A percentile compares a stretch with the other conserved stretches of the same genome.
These are phyloP conservation scores for Coracias cyanogaster DNA, from an alignment of 2,797 vertebrate species.

Conservation along the genomic window DNA sequence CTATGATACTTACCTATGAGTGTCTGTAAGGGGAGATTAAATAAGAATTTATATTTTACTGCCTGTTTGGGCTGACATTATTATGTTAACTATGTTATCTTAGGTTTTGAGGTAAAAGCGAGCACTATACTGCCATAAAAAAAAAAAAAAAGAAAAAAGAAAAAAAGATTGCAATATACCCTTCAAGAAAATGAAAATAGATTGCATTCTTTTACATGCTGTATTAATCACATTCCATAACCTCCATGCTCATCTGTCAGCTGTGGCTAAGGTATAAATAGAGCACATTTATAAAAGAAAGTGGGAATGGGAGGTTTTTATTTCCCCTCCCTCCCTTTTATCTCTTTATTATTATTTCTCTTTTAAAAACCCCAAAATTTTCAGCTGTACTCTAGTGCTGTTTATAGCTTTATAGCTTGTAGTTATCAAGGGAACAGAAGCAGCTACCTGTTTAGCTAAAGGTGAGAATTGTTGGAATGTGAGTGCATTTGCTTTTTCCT, in stretches of 20 bases:
- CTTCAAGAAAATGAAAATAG: not conserved
- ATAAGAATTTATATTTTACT: not conserved
- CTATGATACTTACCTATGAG: not conserved
- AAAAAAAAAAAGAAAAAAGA: no score
- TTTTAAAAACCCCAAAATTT: not conserved
- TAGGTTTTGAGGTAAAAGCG: not conserved
- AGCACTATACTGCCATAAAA: not conserved
- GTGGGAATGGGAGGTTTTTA: not conserved
- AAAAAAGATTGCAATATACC: not conserved
- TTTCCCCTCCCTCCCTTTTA: rapidly evolving
- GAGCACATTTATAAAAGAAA: not conserved
- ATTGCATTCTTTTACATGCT: not conserved
- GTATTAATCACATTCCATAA: not conserved
- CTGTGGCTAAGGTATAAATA: not conserved
- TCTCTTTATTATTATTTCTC: no score
- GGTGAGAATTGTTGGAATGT: not conserved
- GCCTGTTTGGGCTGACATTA: not conserved
- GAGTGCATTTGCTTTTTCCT: not conserved
- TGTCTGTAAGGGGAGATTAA: not conserved
- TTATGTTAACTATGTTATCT: not conserved
- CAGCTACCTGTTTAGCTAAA: not conserved
- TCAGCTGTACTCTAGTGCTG: not conserved
- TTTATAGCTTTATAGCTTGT: not conserved
- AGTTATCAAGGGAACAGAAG: not conserved
- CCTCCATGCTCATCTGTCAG: not conserved